These are phyloP conservation scores for Rhamphomyia laevipes DNA, from an alignment of 2,888 invertebrate genomes.

Conservation along the genomic window DNA sequence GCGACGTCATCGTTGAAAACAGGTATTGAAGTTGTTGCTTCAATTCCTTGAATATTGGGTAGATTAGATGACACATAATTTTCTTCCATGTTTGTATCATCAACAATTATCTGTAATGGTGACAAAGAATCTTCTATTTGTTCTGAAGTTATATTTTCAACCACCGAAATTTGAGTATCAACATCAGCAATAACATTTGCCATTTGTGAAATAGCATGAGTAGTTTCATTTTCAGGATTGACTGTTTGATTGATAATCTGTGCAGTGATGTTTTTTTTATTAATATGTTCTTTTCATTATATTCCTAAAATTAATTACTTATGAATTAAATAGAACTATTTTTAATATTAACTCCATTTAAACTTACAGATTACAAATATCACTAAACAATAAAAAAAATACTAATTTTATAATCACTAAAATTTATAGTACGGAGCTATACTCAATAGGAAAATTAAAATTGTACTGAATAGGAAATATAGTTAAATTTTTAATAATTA, in stretches of 20 bases:
- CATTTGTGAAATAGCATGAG: background rate
- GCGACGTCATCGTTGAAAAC: slow-evolving; percentile 1
- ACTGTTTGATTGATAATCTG: background rate
- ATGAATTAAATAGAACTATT: background rate
- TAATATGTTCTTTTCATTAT: background rate
- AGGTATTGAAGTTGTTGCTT: background rate
- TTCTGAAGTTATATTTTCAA: background rate
- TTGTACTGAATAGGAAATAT: background rate
- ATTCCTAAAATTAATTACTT: background rate
- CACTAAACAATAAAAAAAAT: background rate
- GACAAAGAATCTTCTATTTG: background rate
- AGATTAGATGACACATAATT: background rate
- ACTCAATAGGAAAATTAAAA: background rate
- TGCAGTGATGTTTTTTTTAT: background rate
- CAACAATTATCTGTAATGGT: background rate
- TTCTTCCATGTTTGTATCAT: background rate
- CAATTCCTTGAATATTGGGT: background rate
- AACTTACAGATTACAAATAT: background rate
- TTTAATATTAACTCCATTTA: background rate
- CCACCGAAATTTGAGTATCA: background rate
- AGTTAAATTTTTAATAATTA: background rate
- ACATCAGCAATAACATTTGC: background rate
- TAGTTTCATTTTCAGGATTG: background rate
- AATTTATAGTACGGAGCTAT: background rate
- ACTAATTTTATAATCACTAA: background rate